Base-by-base conservation (phyloP, 2,888 invertebrate species). In the Drosophila merina region DNA sequence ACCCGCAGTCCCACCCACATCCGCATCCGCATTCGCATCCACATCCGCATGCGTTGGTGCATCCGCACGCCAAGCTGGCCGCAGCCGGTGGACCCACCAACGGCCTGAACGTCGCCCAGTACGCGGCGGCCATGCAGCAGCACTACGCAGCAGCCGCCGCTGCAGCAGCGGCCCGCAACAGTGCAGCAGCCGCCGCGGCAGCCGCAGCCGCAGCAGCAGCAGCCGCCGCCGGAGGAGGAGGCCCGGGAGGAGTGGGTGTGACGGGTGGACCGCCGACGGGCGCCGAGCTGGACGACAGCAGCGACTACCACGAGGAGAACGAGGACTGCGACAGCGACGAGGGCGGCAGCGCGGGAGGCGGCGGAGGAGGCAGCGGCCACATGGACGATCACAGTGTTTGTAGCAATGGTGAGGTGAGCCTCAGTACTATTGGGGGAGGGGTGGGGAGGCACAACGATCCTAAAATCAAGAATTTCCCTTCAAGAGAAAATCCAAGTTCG, bases 361-460 rank as follows among this genome's bases (percentile, higher is more conserved):
- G 77, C n/a, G 79, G 76, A 6, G 76, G 71, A 6, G 79, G 75
- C 45, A 69, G 82, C 57, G 83, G 79, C 5, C 87, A 89, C 64
- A 75, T 88, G 89, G 90, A 90, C 63, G 90, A 90, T 75, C 89
- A 90, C 90, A 90, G 90, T 89, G 90, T 90, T 90, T 90, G 90
- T 90, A 90, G 90, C 87, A 90, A 90, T 90, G 90, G 90, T 90
- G 90, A 90, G 90, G 90, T 90, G 90, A 90, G 90, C 90, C 90
- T 90, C 90, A 84, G 66, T 90, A 89, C 75, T 86, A 73, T 73
- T 84, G 74, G 71, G 81, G 78, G 66, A 8, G 36, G 5, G 9
- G 1, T 12, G 9, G n/a, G n/a, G 10, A 36, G 36, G 36, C n/a
- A 20, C 20, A 2, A 20, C 14, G 14, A 14, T 14, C 14, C 28